A percentile compares a stretch with the other conserved stretches of the same genome.
phyloP scores from a whole-genome alignment of 2,113 vertebrate species.

The Chionis minor region DNA sequence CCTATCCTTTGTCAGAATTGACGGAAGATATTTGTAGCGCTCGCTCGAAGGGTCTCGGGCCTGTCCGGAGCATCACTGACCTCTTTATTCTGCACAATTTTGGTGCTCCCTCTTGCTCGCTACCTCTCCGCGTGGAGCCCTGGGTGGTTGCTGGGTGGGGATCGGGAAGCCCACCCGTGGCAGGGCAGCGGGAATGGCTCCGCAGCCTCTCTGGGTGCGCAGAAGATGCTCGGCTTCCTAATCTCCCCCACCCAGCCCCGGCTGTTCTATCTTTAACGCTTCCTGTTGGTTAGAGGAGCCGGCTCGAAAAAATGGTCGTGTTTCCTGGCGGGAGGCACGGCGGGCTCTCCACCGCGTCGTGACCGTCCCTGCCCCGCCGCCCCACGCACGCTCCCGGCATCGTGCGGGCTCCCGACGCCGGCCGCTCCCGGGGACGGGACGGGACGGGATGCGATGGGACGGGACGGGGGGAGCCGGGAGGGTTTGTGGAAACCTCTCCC shows the following conservation, averaged over 20 bases:
- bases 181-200: neutral
- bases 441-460: neutral
- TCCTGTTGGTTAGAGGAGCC: slow-evolving; percentile 60
- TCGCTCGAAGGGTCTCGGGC: neutral
- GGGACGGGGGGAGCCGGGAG: neutral
- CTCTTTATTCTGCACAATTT: accelerated
- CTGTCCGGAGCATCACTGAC: accelerated
- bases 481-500: slow-evolving; percentile 15
- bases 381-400: neutral
- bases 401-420: slow-evolving; percentile 15
- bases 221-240: slow-evolving; percentile 52
- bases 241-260: slow-evolving; percentile 40
- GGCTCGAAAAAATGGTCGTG: slow-evolving; percentile 46
- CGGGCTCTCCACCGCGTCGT: slow-evolving; percentile 20
- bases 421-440: neutral
- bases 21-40: neutral
- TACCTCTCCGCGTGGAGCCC: neutral
- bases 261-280: slow-evolving; percentile 68
- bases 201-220: neutral
- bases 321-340: slow-evolving; percentile 68
- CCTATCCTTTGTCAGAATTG: too few species aligned
- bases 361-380: neutral
- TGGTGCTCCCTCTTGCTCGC: neutral
- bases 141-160: neutral
- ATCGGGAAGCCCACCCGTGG: neutral